Evolutionary conservation across 2,113 vertebrate species (phyloP).

Genomic region (Apistogramma diplotaenia): DNA sequence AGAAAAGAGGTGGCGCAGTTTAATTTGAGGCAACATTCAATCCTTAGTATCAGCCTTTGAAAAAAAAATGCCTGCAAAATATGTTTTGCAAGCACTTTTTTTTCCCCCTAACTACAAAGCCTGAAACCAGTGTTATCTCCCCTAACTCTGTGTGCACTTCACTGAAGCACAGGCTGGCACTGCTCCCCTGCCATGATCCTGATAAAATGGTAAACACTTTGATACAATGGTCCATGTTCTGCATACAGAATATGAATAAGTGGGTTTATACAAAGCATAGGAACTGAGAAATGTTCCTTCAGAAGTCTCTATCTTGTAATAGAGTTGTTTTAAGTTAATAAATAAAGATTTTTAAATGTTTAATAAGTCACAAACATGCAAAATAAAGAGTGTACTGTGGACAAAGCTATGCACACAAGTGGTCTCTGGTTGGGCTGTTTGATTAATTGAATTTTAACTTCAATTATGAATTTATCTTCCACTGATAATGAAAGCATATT

Average conservation of each 20-base stretch:
- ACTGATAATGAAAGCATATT: no score
- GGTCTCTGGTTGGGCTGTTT: neutral
- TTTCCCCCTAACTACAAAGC: neutral
- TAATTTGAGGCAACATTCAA: constrained; percentile 23
- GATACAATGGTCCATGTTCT: neutral
- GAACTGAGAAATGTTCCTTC: neutral
- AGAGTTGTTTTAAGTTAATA: neutral
- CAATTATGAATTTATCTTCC: neutral
- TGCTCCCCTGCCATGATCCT: neutral
- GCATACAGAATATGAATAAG: neutral
- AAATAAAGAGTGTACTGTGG: neutral
- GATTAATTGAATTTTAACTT: neutral
- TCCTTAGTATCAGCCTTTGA: constrained; percentile 18
- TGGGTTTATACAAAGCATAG: neutral
- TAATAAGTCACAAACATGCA: neutral
- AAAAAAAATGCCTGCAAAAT: constrained; percentile 27
- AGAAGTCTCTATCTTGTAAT: no score
- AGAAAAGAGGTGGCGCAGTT: constrained; percentile 17
- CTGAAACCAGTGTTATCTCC: neutral
- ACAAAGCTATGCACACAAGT: neutral
- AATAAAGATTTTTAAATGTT: neutral
- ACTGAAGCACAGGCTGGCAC: neutral
- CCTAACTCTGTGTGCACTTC: neutral
- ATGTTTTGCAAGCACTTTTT: neutral
- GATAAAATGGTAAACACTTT: neutral